A percentile compares a stretch with the other conserved stretches of the same genome.
Evolutionary conservation across 2,888 invertebrate species (phyloP).

Genomic region (Serrognathus titanus): DNA sequence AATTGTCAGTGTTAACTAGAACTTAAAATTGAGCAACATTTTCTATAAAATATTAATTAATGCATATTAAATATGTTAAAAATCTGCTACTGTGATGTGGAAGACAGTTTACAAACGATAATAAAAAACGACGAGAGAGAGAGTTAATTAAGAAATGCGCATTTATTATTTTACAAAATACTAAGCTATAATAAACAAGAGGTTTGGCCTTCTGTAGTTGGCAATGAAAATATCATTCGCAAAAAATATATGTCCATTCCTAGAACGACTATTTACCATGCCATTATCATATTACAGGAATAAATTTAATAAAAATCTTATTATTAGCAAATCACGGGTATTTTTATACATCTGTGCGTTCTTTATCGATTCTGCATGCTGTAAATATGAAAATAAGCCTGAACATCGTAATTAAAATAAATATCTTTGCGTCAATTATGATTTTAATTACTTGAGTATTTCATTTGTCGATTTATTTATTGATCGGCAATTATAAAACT

Average conservation of each 20-base stretch:
- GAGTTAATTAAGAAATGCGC: slow-evolving; percentile 7
- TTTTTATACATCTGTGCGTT: slow-evolving; percentile 12
- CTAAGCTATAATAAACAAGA: slow-evolving; percentile 18
- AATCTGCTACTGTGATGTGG: no score
- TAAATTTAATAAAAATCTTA: slow-evolving; percentile 16
- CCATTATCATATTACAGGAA: slow-evolving; percentile 12
- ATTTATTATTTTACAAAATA: slow-evolving; percentile 6
- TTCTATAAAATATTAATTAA: no score
- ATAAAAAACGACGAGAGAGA: background rate
- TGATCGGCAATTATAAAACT: slow-evolving; percentile 31
- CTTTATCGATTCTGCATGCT: background rate
- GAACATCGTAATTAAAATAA: background rate
- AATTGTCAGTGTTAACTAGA: no score
- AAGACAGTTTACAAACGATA: no score
- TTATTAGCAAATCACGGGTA: slow-evolving; percentile 18
- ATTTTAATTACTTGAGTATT: slow-evolving; percentile 21
- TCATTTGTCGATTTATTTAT: slow-evolving; percentile 32
- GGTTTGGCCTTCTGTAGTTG: slow-evolving; percentile 28
- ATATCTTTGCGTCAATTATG: slow-evolving; percentile 4
- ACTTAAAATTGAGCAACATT: no score
- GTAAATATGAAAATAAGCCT: background rate
- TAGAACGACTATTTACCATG: slow-evolving; percentile 14
- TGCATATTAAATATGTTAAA: no score
- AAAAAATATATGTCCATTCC: slow-evolving; percentile 26
- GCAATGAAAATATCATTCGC: slow-evolving; percentile 26